Evolutionary conservation across 2,113 vertebrate genomes (phyloP), one percentile per base, ranked within the genome.

Genomic region (Aleadryas rufinucha): DNA sequence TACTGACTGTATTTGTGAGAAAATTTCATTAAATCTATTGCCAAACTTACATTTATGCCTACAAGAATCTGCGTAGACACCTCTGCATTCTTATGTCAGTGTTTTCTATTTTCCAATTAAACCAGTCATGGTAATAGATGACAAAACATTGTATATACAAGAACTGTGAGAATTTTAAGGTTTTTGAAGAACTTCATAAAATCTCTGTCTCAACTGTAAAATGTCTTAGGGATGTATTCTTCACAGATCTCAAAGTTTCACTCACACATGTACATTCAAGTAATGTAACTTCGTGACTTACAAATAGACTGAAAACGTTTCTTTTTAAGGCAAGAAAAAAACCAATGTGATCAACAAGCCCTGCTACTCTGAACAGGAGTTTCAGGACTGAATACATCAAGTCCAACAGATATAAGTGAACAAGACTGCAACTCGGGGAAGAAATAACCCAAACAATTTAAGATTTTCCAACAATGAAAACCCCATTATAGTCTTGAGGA

Each of bases 281-380:
- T 20, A 90, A 65, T 6, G 12, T 28, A 75, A 84, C 66, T 3
- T 35, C 16, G 82, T 16, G 8, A 70, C 19, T 33, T 42, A 9
- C 53, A 65, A 50, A 16, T 10, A 84, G 23, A 68, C 42, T 39
- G 37, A 65, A 81, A 84, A 57, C 4, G 28, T 39, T 76, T 77
- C 17, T 81, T 60, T 57, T 13, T 50, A 72, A 75, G 28, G 15
- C 3, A 6, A 78, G 27, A 59, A 33, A 23, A 68, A 74, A 70
- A 7, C 7, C 7, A 57, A 15, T 3, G 12, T 0, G 0, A 69
- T 37, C 16, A 65, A 78, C 6, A 45, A 78, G 42, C 5, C 13
- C 56, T 44, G 54, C 31, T 49, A 69, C 11, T 30, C 19, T 54
- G 42, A 88, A 30, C 8, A 37, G 22, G 11, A 91, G 39, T 53